A percentile compares a stretch with the other conserved stretches of the same genome.
Conservation (phyloP, 2,888 invertebrate species). For the Zelleria hepariella region DNA sequence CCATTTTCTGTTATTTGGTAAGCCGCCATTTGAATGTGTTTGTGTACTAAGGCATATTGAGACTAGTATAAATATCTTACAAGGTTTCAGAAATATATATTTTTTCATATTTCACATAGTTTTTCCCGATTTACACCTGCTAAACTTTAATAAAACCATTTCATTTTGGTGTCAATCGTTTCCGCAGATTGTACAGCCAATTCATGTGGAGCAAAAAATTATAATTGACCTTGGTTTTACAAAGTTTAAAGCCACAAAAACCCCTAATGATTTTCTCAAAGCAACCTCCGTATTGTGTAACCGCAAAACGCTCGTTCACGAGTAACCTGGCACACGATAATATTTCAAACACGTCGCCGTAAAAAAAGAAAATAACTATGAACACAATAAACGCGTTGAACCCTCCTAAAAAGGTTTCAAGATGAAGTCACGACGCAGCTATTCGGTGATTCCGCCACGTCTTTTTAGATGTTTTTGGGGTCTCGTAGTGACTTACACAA, state of each 20-base stretch:
- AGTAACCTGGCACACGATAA: not conserved
- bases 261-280: not conserved
- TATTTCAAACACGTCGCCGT: not conserved
- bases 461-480: constrained; percentile 18
- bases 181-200: too few species aligned
- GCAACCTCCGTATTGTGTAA: not conserved
- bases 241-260: not conserved
- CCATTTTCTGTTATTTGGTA: not conserved
- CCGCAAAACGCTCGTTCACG: not conserved
- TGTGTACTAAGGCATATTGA: too few species aligned
- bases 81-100: too few species aligned
- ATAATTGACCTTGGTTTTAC: too few species aligned
- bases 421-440: constrained; percentile 43
- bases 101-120: too few species aligned
- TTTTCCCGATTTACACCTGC: too few species aligned
- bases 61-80: too few species aligned
- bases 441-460: constrained; percentile 32
- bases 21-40: not conserved
- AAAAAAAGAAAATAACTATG: constrained; percentile 22
- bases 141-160: too few species aligned
- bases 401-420: constrained; percentile 40
- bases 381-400: constrained; percentile 33
- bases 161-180: too few species aligned
- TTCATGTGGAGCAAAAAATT: too few species aligned
- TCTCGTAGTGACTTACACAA: not conserved